Conservation (phyloP, 2,888 invertebrate species). For the Phrixothrix hirtus region DNA sequence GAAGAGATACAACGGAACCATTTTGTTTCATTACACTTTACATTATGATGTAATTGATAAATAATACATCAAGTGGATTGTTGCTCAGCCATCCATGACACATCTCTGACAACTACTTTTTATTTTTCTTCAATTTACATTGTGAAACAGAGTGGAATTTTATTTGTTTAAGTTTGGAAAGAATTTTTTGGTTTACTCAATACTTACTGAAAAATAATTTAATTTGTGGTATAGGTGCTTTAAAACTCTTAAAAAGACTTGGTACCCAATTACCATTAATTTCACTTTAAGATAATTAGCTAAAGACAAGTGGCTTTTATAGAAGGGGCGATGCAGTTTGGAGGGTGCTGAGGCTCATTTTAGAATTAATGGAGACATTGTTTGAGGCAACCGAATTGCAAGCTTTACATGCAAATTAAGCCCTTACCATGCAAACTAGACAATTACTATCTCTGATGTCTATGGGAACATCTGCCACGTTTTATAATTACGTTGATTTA, state of each 20-base stretch:
- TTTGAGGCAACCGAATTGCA: conserved; percentile 51
- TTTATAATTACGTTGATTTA: conserved; percentile 12
- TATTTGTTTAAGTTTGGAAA: too few species aligned
- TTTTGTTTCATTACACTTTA: conserved; percentile 34
- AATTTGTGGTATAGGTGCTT: neutral
- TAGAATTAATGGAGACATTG: conserved; percentile 56
- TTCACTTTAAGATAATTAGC: conserved; percentile 47
- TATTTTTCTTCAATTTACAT: conserved; percentile 17
- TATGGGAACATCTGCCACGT: conserved; percentile 29
- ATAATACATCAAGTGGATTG: conserved; percentile 51
- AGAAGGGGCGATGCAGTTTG: conserved; percentile 19
- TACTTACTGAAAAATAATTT: too few species aligned
- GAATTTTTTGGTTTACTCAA: too few species aligned
- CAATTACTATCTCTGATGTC: conserved; percentile 50
- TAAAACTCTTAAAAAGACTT: neutral
- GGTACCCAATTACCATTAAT: conserved; percentile 41
- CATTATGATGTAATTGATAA: conserved; percentile 50
- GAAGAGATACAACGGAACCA: conserved; percentile 23
- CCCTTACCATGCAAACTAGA: conserved; percentile 56
- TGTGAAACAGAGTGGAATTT: neutral
- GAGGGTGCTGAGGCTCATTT: conserved; percentile 46
- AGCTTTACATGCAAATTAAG: conserved; percentile 56
- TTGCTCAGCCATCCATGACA: conserved; percentile 45
- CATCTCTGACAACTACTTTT: conserved; percentile 46
- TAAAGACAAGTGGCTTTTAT: conserved; percentile 35